phyloP scores from a whole-genome alignment of 1,140 invertebrate species.

The Drosophila repletoides region DNA sequence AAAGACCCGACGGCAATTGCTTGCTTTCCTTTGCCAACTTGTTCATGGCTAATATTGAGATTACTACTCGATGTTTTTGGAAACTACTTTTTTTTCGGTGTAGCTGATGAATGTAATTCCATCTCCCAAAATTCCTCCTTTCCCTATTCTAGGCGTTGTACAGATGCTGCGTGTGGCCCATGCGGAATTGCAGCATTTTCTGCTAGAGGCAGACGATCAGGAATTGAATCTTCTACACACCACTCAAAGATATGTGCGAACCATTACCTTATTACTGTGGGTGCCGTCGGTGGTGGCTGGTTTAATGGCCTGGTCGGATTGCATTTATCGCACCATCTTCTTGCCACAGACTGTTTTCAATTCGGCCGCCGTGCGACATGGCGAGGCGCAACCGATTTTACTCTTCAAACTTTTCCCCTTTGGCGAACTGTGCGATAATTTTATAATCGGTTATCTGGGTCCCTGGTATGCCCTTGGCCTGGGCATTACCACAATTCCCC shows the following conservation, averaged over 20 bases:
- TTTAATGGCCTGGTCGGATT: slow-evolving; percentile 58
- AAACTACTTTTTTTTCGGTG: too few species aligned
- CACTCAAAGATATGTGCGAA: slow-evolving; percentile 39
- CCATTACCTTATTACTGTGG: slow-evolving; percentile 59
- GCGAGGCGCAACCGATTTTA: slow-evolving; percentile 60
- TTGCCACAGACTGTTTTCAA: slow-evolving; percentile 63
- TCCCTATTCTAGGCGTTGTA: slow-evolving; percentile 41
- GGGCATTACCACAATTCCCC: slow-evolving; percentile 67
- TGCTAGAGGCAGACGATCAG: slow-evolving; percentile 25
- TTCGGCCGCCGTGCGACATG: slow-evolving; percentile 33
- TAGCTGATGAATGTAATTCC: background rate
- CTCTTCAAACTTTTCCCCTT: slow-evolving; percentile 66
- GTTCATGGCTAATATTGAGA: too few species aligned
- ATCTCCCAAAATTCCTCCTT: background rate
- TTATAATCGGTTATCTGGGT: slow-evolving; percentile 63
- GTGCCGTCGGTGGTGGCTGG: slow-evolving; percentile 62
- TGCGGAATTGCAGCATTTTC: slow-evolving; percentile 34
- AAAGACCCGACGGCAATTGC: too few species aligned
- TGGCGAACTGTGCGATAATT: slow-evolving; percentile 57
- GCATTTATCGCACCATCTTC: slow-evolving; percentile 63
- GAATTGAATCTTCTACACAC: slow-evolving; percentile 41
- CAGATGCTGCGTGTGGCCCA: slow-evolving; percentile 34
- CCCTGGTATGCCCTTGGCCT: slow-evolving; percentile 56
- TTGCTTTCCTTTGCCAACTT: too few species aligned
- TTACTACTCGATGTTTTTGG: too few species aligned